Evolutionary conservation across 2,888 invertebrate species (phyloP), one percentile per base, ranked within the genome.

Genomic region (Leptinotarsa peninsularis): DNA sequence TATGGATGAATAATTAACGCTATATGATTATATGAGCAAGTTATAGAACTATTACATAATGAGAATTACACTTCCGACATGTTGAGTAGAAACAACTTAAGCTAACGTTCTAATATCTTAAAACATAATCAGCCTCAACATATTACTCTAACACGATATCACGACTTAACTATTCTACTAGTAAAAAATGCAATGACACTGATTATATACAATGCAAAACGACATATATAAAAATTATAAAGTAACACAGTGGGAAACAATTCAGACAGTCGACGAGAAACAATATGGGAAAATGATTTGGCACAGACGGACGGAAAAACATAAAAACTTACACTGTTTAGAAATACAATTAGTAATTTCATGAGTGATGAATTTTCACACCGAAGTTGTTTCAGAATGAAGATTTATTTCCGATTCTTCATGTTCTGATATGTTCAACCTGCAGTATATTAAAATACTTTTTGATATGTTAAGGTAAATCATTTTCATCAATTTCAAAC

Each of bases 121-220:
- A 82, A 79, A 82, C 80, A 78, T 83, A 84, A 82, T 84, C 84
- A 84, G 84, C 84, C 84, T 84, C 84, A 82, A 83, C 83, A 82
- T 80, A 82, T 81, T 73, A 78, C 75, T 78, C 80, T 82, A 82
- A 80, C 78, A 80, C 80, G 58, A 82, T 83, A 83, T 83, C 83
- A 83, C 83, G 81, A 81, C 76, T 72, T 76, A 80, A 76, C 43
- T 60, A 49, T 58, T 58, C 17, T 21, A 18, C 49, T 52, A 71
- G 49, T 71, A 63, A 63, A 63, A 71, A 71, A 71, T 60, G 60
- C 60, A 60, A 23, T 43, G 27, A 71, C 54, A 71, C 21, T 49
- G 14, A 71, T 50, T 52, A 66, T 50, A 54, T 52, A 66, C 67
- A 56, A 33, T 58, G 15, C 49, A 43, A 63, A 4, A 23, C 4